Conservation (phyloP, 2,113 vertebrate species). For the Symphodus melops region DNA sequence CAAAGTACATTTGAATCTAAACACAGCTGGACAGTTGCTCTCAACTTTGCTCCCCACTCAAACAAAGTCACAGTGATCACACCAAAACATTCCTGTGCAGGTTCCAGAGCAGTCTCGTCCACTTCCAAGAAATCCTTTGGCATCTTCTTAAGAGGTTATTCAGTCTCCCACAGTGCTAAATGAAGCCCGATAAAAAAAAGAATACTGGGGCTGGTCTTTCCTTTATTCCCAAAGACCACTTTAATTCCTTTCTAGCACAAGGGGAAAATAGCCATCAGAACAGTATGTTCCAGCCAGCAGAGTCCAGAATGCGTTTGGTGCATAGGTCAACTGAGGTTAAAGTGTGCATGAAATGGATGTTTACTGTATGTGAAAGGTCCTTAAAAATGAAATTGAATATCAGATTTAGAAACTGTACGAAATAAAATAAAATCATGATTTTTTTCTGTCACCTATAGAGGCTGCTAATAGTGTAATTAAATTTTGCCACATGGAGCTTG, state of each 20-base stretch:
- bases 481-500: too few relatives aligned
- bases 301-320: too few relatives aligned
- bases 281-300: slow-evolving; percentile 63
- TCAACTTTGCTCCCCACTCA: not conserved
- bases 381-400: too few relatives aligned
- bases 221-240: slow-evolving; percentile 63
- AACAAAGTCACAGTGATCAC: not conserved
- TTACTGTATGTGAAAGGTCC: too few relatives aligned
- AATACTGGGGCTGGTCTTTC: slow-evolving; percentile 26
- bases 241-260: slow-evolving; percentile 60
- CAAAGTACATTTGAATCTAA: not conserved
- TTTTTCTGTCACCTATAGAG: too few relatives aligned
- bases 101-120: slow-evolving; percentile 13
- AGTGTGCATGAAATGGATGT: too few relatives aligned
- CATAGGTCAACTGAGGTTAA: not conserved
- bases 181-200: slow-evolving; percentile 24
- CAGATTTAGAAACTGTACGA: too few relatives aligned
- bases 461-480: too few relatives aligned
- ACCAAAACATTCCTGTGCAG: slow-evolving; percentile 22
- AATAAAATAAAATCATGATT: too few relatives aligned
- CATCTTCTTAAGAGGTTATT: slow-evolving; percentile 43
- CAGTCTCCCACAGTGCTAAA: slow-evolving; percentile 46
- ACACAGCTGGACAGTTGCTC: not conserved
- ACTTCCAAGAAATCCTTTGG: slow-evolving; percentile 42
- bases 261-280: slow-evolving; percentile 64